Base-by-base conservation (phyloP, 2,797 vertebrate species). In the Xerus rutilus region DNA sequence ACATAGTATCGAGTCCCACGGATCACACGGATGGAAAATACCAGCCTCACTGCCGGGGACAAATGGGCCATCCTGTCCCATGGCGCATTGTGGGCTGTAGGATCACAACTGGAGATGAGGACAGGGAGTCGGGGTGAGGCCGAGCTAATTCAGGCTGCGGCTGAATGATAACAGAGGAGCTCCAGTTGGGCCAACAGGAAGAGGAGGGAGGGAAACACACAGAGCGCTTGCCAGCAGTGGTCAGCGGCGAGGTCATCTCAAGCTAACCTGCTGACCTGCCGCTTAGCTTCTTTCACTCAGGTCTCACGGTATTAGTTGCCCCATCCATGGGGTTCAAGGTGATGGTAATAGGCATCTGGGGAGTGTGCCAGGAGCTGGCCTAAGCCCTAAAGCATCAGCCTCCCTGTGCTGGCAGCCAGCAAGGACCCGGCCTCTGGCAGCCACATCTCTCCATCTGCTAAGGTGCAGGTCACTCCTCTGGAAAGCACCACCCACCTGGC, bases 361-460 rank as follows among this genome's bases (percentile, higher is more conserved):
- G 25, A 92, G 57, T 39, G 57, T 62, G 65, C 77, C 90, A 91
- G 47, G 49, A 84, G 45, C 89, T 86, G 93, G 70, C 39, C 64
- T 35, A 12, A 4, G 57, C 74, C 86, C 30, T 85, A 67, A 76
- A 93, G 65, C 77, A 91, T 81, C 93, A 96, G 76, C 67, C 62
- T 92, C 18, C 39, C 57, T 15, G 21, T 54, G 65, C 35, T 89
- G 70, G 82, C 76, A 86, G 86, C 91, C 49, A 47, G 67, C 59
- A 7, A 67, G n/a, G n/a, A 10, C 30, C 45, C 39, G 43, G 25
- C 49, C 0, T n/a, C 94, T 64, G 39, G 74, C 73, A 77, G 76
- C 82, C 84, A 93, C 52, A 47, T 94, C 74, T 77, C n/a, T 45
- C 78, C 82, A 35, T 78, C 79, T 90, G 85, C 78, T 49, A 77